Percentiles rank a stretch among this genome's conserved stretches.
Conservation (phyloP, 1,140 invertebrate genomes). For the Drosophila tristis region DNA sequence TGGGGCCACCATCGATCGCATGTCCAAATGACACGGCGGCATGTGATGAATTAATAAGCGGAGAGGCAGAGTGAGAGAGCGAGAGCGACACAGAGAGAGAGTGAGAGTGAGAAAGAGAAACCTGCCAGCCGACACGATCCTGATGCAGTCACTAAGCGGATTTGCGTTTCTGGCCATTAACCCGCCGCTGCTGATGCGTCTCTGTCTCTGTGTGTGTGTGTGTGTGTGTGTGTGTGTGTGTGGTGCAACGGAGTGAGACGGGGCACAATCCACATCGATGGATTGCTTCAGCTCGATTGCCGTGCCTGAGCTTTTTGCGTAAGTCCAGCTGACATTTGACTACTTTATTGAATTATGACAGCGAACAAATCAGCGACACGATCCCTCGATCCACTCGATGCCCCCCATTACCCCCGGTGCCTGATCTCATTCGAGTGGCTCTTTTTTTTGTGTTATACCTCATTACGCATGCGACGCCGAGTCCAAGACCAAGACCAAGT, state of each 20-base stretch:
- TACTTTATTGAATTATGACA: constrained; percentile 84
- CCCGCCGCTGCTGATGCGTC: constrained; percentile 11
- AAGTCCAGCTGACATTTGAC: constrained; percentile 67
- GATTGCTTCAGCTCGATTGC: not conserved
- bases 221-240: constrained; percentile 4
- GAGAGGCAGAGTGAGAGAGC: not conserved
- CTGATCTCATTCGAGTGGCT: too few relatives aligned
- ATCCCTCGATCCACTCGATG: constrained; percentile 15
- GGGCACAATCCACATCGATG: too few relatives aligned
- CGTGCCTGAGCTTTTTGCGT: constrained; percentile 41
- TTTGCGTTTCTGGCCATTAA: constrained; percentile 54
- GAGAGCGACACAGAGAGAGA: not conserved
- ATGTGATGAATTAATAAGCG: constrained; percentile 44
- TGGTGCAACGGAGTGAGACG: too few relatives aligned
- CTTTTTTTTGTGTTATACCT: not conserved
- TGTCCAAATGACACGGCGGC: not conserved
- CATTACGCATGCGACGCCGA: constrained; percentile 63
- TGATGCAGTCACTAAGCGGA: constrained; percentile 37
- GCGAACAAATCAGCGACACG: constrained; percentile 83
- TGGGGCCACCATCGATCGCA: not conserved
- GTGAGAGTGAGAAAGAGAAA: not conserved
- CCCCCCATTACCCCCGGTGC: too few relatives aligned
- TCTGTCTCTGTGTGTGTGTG: not conserved
- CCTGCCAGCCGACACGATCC: not conserved
- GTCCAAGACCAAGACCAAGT: constrained; percentile 1